Evolutionary conservation across 2,888 invertebrate genomes (phyloP), one percentile per base, ranked within the genome.

Genomic region (Cynaeus angustus): DNA sequence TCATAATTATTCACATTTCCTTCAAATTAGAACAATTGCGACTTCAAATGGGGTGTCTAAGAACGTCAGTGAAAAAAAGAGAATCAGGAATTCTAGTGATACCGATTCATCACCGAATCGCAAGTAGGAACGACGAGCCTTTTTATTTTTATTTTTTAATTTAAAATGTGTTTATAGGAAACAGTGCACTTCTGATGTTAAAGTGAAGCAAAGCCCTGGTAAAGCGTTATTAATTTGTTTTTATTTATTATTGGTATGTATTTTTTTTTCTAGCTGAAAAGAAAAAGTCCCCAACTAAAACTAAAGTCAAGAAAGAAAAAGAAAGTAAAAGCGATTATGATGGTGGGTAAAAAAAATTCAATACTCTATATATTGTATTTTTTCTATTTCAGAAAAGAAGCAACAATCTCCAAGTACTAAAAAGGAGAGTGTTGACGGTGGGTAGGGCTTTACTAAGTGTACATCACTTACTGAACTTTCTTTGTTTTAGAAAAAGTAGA

Each of bases 11-110:
- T 69, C 12, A 6, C 41, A n/a, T 53, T 69, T 59, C 26, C 46
- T 50, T 56, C 64, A 53, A 58, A 41, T 58, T 68, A 68, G 68
- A 64, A 45, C 43, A 12, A 41, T 50, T 12, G 41, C 56, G n/a
- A 38, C 33, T 28, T 48, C 56, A 33, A 37, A 56, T 46, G 46
- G 13, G 9, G 21, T 8, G 0, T 10, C 13, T 26, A 8, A 21
- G 43, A 10, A 41, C 21, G n/a, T 12, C 6, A 43, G 46, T 13
- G 21, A 13, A 16, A 50, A 26, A 9, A 67, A 66, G 41, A 46
- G 66, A 16, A 10, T 50, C 8, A 48, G 66, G 30, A 59, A 48
- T 14, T 65, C 58, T n/a, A 69, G 69, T 16, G 52, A 59, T 26
- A 45, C 26, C 43, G 65, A 59, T 12, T 41, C 10, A 12, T 65